Evolutionary conservation across 2,797 vertebrate species (phyloP), one percentile per base, ranked within the genome.

Genomic region (Anabacerthia variegaticeps): DNA sequence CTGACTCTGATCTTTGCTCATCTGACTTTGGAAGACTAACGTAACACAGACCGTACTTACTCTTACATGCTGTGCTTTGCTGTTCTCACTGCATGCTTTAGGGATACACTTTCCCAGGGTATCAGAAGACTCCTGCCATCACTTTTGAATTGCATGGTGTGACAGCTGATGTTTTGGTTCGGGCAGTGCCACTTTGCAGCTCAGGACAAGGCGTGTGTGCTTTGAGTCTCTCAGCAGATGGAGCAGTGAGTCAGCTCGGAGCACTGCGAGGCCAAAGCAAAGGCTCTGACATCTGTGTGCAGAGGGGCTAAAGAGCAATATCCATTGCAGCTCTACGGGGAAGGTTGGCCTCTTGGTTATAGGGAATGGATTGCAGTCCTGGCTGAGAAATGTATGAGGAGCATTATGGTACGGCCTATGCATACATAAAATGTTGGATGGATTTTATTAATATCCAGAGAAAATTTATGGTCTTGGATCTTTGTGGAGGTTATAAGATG

Each of bases 191-290:
- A 1, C 28, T 24, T 15, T 41, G 32, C 83, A 78, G 58, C 43
- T 12, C 36, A 8, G 69, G 61, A 34, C 30, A 27, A 22, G 39
- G 26, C 0, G 16, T 1, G 3, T 46, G 30, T 75, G 68, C 66
- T 12, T 46, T 48, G 18, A 9, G 2, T 81, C 79, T 61, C 68
- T 65, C 93, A 78, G 94, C 93, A 96, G 94, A 11, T 93, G 96
- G 95, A 95, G 92, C 82, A 65, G 10, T 85, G 87, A 88, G 85
- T 43, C 96, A 92, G 73, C 62, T 36, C 75, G 61, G 80, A 62
- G 44, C 14, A 0, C 9, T 76, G 61, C 10, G 10, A 59, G 44
- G 41, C 21, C 21, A n/a, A 56, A 81, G 62, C 14, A 30, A 68
- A 68, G 63, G 46, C 51, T 71, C 55, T 19, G 10, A 11, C 5